A percentile compares a stretch with the other conserved stretches of the same genome.
Evolutionary conservation across 2,113 vertebrate genomes (phyloP).

Genomic region (Mungos mungo): DNA sequence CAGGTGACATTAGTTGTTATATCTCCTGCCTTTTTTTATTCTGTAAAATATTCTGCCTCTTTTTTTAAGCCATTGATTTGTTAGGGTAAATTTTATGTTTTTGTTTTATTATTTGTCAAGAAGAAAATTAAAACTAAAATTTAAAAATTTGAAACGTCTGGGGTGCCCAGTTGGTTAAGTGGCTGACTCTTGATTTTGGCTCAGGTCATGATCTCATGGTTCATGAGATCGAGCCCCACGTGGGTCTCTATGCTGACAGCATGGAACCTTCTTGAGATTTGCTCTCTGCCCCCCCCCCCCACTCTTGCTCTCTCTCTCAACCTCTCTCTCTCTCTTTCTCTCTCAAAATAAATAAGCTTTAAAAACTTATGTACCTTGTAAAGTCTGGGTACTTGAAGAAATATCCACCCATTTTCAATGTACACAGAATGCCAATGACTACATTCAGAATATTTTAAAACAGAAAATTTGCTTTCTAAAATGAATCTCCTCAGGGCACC

Average conservation of each 20-base stretch:
- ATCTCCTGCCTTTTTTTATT: not conserved
- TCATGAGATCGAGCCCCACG: no score
- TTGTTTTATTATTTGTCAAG: not conserved
- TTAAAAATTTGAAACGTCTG: not conserved
- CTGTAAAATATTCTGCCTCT: not conserved
- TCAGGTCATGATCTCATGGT: no score
- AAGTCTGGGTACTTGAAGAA: not conserved
- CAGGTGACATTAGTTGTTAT: not conserved
- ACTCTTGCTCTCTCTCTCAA: no score
- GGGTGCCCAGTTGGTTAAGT: no score
- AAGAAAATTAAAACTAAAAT: constrained; percentile 9
- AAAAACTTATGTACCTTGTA: not conserved
- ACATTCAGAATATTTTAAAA: not conserved
- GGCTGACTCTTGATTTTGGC: no score
- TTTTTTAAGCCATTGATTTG: not conserved
- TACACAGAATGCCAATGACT: not conserved
- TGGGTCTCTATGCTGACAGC: no score
- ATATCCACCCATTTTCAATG: not conserved
- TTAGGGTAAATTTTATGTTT: not conserved
- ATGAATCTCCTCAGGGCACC: not conserved
- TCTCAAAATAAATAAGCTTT: not conserved
- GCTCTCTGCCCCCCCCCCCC: no score
- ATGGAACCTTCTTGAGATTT: no score
- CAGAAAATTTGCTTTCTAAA: not conserved
- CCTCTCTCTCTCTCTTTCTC: no score